These are phyloP conservation scores for Dromococcyx pavoninus DNA, from an alignment of 2,797 vertebrate species.

Conservation along the genomic window DNA sequence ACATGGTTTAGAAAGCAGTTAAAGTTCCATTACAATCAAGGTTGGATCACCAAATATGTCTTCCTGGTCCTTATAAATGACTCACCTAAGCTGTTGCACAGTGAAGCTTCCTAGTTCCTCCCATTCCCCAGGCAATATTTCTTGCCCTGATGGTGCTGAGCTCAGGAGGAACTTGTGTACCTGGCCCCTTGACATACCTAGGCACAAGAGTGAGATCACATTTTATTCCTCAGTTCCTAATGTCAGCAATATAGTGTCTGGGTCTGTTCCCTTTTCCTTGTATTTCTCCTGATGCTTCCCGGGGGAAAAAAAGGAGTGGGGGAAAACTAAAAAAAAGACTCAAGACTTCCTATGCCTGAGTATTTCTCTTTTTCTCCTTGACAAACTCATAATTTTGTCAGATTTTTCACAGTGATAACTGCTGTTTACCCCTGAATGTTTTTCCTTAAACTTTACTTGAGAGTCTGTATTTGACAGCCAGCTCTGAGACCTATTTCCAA, in stretches of 20 bases:
- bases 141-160: background rate
- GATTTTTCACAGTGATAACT: background rate
- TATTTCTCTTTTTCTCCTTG: background rate
- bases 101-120: background rate
- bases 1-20: background rate
- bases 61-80: background rate
- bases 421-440: background rate
- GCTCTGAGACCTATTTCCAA: fast-evolving
- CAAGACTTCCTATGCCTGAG: background rate
- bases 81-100: background rate
- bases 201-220: background rate
- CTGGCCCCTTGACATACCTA: background rate
- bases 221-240: background rate
- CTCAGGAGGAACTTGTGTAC: background rate
- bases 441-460: background rate
- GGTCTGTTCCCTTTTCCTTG: background rate
- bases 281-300: background rate
- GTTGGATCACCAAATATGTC: background rate
- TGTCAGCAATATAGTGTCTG: background rate
- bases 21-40: background rate
- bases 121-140: background rate
- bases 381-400: background rate
- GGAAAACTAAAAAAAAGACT: background rate
- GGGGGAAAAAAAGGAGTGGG: background rate
- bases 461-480: background rate